These are phyloP conservation scores for Gastracanthus pulcherrimus DNA, from an alignment of 2,888 invertebrate genomes.

Conservation along the genomic window DNA sequence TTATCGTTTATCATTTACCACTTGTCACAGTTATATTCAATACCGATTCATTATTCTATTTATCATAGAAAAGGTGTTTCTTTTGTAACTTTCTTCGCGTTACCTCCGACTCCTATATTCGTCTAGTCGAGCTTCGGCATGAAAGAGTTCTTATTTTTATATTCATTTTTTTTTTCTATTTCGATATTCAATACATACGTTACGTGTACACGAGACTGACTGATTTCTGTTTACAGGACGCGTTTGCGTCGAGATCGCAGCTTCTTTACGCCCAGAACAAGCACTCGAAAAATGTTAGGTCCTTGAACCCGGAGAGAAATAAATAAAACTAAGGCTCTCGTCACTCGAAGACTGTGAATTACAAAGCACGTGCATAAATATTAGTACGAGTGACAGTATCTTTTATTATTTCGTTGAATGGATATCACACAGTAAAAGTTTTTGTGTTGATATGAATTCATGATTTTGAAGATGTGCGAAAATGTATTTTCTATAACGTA, in stretches of 20 bases:
- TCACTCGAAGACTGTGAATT: slow-evolving; percentile 30
- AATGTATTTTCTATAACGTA: background rate
- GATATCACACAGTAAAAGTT: slow-evolving; percentile 38
- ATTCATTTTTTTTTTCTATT: slow-evolving; percentile 19
- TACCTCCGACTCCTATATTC: background rate
- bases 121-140: background rate
- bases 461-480: background rate
- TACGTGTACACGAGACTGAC: slow-evolving; percentile 33
- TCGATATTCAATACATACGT: slow-evolving; percentile 30
- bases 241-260: slow-evolving; percentile 29
- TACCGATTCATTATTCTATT: slow-evolving; percentile 22
- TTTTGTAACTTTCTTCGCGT: slow-evolving; percentile 30
- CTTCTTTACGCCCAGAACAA: slow-evolving; percentile 23
- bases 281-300: slow-evolving; percentile 53
- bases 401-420: slow-evolving; percentile 23
- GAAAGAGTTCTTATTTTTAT: slow-evolving; percentile 34
- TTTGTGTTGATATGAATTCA: slow-evolving; percentile 12
- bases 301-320: background rate
- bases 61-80: slow-evolving; percentile 36
- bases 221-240: slow-evolving; percentile 28
- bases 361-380: slow-evolving; percentile 39
- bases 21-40: slow-evolving; percentile 38
- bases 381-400: slow-evolving; percentile 4
- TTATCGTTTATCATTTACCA: slow-evolving; percentile 49
- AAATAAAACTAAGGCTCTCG: slow-evolving; percentile 19